Evolutionary conservation across 2,113 vertebrate genomes (phyloP).

Genomic region (Pholis gunnellus): DNA sequence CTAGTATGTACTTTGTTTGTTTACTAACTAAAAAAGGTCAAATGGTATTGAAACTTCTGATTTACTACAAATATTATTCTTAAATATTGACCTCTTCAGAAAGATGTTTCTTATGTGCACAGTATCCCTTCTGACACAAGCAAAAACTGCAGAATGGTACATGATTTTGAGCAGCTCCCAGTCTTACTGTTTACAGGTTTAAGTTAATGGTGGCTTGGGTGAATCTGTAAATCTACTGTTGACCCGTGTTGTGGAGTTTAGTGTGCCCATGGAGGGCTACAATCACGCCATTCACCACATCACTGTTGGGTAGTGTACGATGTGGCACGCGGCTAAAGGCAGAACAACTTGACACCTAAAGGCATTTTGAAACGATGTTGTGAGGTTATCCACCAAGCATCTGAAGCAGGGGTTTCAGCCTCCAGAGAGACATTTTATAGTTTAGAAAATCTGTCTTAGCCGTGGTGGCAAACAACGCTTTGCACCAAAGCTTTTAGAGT

Average conservation of each 20-base stretch:
- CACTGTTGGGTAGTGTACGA: conserved; percentile 52
- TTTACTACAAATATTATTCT: neutral
- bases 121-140: conserved; percentile 31
- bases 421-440: neutral
- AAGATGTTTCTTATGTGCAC: conserved; percentile 28
- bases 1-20: conserved; percentile 38
- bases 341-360: conserved; percentile 60
- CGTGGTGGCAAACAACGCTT: conserved; percentile 5
- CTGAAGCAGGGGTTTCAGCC: conserved; percentile 51
- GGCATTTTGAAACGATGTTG: conserved; percentile 56
- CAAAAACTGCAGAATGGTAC: conserved; percentile 31
- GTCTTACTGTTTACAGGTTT: conserved; percentile 31
- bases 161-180: conserved; percentile 66
- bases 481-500: neutral
- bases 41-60: conserved; percentile 22
- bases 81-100: conserved; percentile 28
- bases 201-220: conserved; percentile 46
- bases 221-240: conserved; percentile 52
- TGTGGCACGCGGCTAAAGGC: conserved; percentile 69
- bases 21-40: conserved; percentile 40
- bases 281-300: conserved; percentile 60
- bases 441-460: conserved; percentile 3
- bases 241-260: conserved; percentile 60
- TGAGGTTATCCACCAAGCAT: conserved; percentile 53
- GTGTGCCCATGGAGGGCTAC: conserved; percentile 61